Evolutionary conservation across 2,113 vertebrate species (phyloP).

Genomic region (Cyanistes caeruleus): DNA sequence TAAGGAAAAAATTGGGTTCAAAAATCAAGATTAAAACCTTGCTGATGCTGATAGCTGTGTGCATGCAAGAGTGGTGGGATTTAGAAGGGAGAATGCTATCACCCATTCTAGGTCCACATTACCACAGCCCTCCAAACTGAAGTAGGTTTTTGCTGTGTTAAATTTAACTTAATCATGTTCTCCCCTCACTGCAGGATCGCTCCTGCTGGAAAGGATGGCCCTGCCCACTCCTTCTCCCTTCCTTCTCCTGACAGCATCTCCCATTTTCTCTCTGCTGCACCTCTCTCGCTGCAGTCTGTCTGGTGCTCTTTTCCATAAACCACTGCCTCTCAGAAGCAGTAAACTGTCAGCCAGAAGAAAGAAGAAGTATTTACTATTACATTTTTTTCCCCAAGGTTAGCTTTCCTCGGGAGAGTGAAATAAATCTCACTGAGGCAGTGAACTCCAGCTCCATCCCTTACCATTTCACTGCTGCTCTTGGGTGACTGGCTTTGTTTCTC

Average conservation of each 20-base stretch:
- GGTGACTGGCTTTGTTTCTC: not conserved
- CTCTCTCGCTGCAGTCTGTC: not conserved
- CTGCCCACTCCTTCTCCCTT: not conserved
- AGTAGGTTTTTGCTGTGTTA: not conserved
- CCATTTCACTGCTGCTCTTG: not conserved
- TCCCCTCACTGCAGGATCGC: accelerated
- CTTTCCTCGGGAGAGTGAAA: not conserved
- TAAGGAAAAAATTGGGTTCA: not conserved
- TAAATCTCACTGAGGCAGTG: not conserved
- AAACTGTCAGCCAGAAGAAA: not conserved
- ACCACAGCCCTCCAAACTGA: not conserved
- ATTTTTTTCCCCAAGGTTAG: not conserved
- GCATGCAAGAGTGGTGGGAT: not conserved
- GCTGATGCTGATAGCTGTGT: not conserved
- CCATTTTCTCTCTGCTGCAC: not conserved
- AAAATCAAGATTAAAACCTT: not conserved
- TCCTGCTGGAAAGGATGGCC: not conserved
- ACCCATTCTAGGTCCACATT: not conserved
- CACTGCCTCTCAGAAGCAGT: not conserved
- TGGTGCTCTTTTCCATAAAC: not conserved
- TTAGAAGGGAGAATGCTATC: not conserved
- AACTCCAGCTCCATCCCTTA: not conserved
- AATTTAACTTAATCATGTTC: not conserved
- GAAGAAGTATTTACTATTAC: not conserved
- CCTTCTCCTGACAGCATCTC: not conserved